These are phyloP conservation scores for Xiphias gladius DNA, from an alignment of 2,113 vertebrate genomes.

Conservation along the genomic window DNA sequence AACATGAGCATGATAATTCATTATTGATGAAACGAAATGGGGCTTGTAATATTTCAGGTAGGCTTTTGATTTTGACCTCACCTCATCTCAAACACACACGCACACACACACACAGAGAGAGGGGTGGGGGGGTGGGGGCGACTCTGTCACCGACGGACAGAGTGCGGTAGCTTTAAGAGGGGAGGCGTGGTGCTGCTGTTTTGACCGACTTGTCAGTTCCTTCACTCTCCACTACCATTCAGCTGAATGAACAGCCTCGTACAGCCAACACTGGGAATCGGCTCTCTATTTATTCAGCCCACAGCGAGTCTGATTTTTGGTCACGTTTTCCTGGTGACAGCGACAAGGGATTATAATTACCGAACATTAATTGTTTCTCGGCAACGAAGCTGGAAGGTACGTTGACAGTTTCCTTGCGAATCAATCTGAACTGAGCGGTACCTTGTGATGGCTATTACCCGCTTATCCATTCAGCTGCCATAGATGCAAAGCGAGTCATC, in stretches of 20 bases:
- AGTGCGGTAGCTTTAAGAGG: slow-evolving; percentile 80
- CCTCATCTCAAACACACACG: not conserved
- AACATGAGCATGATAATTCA: not conserved
- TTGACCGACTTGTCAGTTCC: slow-evolving; percentile 68
- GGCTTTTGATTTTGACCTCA: not conserved
- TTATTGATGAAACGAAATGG: not conserved
- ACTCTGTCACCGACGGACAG: not conserved
- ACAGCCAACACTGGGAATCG: slow-evolving; percentile 38
- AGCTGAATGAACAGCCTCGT: slow-evolving; percentile 71
- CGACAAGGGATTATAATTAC: slow-evolving; percentile 73
- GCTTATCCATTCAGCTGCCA: slow-evolving; percentile 2
- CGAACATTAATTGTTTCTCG: slow-evolving; percentile 55
- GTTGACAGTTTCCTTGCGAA: slow-evolving; percentile 7
- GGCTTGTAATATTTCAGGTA: not conserved
- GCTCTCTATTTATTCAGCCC: slow-evolving; percentile 18
- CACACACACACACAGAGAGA: not conserved
- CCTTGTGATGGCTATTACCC: slow-evolving; percentile 41
- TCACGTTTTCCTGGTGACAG: slow-evolving; percentile 39
- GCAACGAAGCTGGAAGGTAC: slow-evolving; percentile 68
- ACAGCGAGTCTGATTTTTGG: not conserved
- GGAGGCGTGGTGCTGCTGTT: slow-evolving; percentile 80
- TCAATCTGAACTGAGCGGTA: not conserved
- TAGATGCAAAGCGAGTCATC: not conserved
- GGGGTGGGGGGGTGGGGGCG: no score
- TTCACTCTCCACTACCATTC: slow-evolving; percentile 63